Evolutionary conservation across 2,888 invertebrate species (phyloP).

Genomic region (Calliopum simillimum): DNA sequence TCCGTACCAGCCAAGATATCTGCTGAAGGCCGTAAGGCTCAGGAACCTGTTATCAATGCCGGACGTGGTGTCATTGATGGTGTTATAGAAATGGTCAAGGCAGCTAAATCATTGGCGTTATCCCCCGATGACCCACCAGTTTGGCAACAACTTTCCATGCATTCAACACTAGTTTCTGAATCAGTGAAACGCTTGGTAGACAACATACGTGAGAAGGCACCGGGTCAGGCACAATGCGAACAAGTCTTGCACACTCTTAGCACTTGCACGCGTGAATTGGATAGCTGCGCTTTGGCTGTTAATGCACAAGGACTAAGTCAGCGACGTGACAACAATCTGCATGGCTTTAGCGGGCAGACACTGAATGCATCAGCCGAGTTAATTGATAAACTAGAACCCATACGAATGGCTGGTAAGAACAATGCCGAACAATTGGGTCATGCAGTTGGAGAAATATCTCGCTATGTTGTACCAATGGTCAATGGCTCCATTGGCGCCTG

Average conservation of each 20-base stretch:
- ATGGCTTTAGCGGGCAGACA: constrained; percentile 82
- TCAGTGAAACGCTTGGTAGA: constrained; percentile 94
- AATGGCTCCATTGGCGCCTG: constrained; percentile 87
- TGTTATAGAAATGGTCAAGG: constrained; percentile 89
- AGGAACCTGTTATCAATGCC: constrained; percentile 88
- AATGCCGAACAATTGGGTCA: constrained; percentile 96
- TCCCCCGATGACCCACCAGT: constrained; percentile 91
- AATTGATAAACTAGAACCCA: constrained; percentile 85
- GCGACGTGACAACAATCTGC: constrained; percentile 77
- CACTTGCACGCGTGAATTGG: constrained; percentile 82
- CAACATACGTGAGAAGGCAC: constrained; percentile 93
- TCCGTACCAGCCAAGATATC: constrained; percentile 93
- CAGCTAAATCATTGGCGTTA: constrained; percentile 89
- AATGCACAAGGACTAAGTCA: constrained; percentile 83
- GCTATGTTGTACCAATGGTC: constrained; percentile 88
- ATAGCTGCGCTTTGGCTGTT: constrained; percentile 88
- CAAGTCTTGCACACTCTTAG: constrained; percentile 82
- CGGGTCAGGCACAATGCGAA: constrained; percentile 95
- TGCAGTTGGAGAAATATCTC: constrained; percentile 79
- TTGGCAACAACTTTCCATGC: constrained; percentile 93
- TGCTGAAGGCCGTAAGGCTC: constrained; percentile 81
- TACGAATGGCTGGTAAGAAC: constrained; percentile 85
- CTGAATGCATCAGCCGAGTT: constrained; percentile 84
- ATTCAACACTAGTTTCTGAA: constrained; percentile 96
- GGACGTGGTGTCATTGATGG: constrained; percentile 84